phyloP scores from a whole-genome alignment of 2,888 invertebrate genomes.

The Toxonevra muliebris region DNA sequence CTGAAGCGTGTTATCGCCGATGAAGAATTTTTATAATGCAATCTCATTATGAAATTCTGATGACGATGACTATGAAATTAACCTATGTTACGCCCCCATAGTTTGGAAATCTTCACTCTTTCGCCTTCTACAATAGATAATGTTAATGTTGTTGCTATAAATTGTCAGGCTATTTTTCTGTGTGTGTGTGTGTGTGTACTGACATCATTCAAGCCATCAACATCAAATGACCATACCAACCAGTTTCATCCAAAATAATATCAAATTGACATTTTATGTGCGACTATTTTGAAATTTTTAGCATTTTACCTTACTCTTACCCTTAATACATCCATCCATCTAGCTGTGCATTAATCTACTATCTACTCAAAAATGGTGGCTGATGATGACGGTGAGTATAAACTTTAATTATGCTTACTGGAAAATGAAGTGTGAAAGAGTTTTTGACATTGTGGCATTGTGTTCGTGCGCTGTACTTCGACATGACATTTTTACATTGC shows the following conservation, averaged over 20 bases:
- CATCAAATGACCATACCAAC: slow-evolving; percentile 7
- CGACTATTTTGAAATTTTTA: background rate
- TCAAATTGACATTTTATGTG: slow-evolving; percentile 3
- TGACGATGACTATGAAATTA: too few species aligned
- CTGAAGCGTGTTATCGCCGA: too few species aligned
- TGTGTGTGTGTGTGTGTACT: slow-evolving; percentile 2
- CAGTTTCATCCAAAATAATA: background rate
- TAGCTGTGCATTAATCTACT: background rate
- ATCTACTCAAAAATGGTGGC: background rate
- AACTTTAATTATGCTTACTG: background rate
- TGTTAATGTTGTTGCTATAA: slow-evolving; percentile 10
- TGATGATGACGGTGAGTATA: background rate
- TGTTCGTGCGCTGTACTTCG: too few species aligned
- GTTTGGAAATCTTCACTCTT: slow-evolving; percentile 9
- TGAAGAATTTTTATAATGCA: too few species aligned
- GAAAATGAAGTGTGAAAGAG: background rate
- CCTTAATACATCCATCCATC: background rate
- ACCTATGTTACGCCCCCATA: background rate
- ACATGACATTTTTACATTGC: too few species aligned
- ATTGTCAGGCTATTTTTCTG: background rate
- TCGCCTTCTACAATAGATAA: slow-evolving; percentile 23
- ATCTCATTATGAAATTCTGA: too few species aligned
- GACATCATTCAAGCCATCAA: too few species aligned
- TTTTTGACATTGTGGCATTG: too few species aligned
- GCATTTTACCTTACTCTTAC: background rate